Evolutionary conservation across 2,797 vertebrate species (phyloP).

Genomic region (Darevskia mixta): DNA sequence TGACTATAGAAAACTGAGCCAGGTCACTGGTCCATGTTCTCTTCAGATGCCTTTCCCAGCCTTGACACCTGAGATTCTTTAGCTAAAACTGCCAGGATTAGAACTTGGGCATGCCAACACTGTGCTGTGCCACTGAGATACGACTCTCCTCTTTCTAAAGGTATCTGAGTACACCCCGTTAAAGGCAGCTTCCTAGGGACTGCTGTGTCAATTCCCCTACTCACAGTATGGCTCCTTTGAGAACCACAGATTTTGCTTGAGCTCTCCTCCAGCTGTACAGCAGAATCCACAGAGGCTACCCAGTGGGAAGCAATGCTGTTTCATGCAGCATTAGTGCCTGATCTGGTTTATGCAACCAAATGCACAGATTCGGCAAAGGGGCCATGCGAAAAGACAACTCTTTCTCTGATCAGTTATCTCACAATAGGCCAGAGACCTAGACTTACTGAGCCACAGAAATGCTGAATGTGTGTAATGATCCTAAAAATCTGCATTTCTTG

Average conservation of each 20-base stretch:
- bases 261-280: constrained; percentile 10
- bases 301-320: constrained; percentile 1
- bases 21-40: neutral
- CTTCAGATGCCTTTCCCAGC: too few species aligned
- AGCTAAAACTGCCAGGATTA: neutral
- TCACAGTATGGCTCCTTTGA: constrained; percentile 11
- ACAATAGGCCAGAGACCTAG: neutral
- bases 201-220: neutral
- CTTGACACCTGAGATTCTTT: neutral
- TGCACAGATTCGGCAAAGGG: constrained; percentile 3
- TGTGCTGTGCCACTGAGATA: neutral
- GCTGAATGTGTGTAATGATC: neutral
- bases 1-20: too few species aligned
- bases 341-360: constrained; percentile 24
- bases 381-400: neutral
- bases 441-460: fast-evolving
- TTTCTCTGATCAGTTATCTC: neutral
- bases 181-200: neutral
- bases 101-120: neutral
- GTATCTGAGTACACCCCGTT: neutral
- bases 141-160: neutral
- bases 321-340: constrained; percentile 11
- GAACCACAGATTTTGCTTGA: neutral
- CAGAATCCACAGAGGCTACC: neutral
- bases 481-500: neutral